These are phyloP conservation scores for Neosilurus mollespiculum DNA, from an alignment of 2,797 vertebrate species.

Conservation along the genomic window DNA sequence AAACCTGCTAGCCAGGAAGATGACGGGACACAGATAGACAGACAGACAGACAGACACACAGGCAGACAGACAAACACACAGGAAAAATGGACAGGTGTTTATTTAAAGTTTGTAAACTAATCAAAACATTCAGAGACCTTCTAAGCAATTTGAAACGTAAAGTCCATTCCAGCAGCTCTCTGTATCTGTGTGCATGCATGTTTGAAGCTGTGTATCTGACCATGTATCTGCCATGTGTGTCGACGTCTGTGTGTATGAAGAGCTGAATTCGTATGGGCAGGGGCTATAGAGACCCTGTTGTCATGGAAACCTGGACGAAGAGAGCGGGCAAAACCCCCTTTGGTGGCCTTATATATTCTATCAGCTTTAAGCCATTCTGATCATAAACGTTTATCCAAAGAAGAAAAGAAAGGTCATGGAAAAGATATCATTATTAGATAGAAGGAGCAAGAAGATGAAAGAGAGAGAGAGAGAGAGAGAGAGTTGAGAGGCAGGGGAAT, in stretches of 20 bases:
- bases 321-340: conserved; percentile 65
- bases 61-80: neutral
- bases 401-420: neutral
- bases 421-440: neutral
- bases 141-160: conserved; percentile 9
- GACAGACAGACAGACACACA: neutral
- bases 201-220: conserved; percentile 20
- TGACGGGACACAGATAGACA: conserved; percentile 5
- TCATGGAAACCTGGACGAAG: conserved; percentile 71
- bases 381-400: conserved; percentile 65
- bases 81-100: neutral
- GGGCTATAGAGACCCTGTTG: conserved; percentile 67
- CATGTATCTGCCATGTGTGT: conserved; percentile 33
- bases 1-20: conserved; percentile 39
- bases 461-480: conserved; percentile 1
- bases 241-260: conserved; percentile 67
- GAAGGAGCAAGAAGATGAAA: neutral
- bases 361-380: conserved; percentile 64
- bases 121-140: neutral
- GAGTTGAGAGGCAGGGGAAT: conserved; percentile 13
- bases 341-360: conserved; percentile 73
- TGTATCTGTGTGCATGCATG: neutral
- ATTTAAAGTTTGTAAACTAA: neutral
- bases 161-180: neutral
- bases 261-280: conserved; percentile 75